phyloP scores from a whole-genome alignment of 1,140 invertebrate genomes.

The Pentalonia nigronervosa region DNA sequence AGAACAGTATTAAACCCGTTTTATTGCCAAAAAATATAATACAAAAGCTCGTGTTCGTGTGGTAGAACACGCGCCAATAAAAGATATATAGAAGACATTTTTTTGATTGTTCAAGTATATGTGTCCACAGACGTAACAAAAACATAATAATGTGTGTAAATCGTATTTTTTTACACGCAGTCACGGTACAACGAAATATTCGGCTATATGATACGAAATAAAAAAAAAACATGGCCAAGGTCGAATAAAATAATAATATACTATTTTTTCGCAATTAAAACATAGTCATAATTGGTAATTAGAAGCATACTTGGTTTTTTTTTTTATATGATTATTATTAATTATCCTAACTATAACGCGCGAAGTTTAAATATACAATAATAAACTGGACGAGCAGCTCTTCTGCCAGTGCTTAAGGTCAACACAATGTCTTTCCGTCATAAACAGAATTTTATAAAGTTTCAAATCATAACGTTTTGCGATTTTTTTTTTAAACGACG shows the following conservation, averaged over 20 bases:
- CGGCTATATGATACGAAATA: neutral
- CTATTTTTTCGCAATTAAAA: constrained; percentile 50
- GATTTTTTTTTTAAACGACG: neutral
- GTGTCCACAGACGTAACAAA: constrained; percentile 14
- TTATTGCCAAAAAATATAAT: constrained; percentile 58
- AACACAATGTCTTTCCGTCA: neutral
- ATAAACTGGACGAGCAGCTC: neutral
- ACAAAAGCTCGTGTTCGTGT: constrained; percentile 51
- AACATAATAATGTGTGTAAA: constrained; percentile 37
- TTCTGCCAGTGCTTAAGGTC: constrained; percentile 17
- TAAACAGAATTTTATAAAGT: constrained; percentile 1
- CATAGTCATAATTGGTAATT: constrained; percentile 30
- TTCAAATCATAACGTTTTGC: neutral
- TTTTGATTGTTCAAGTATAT: constrained; percentile 45
- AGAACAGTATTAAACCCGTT: constrained; percentile 53
- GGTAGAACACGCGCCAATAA: constrained; percentile 51
- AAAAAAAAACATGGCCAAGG: constrained; percentile 17
- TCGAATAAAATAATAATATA: constrained; percentile 18
- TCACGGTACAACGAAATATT: neutral
- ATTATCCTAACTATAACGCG: neutral
- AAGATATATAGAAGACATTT: constrained; percentile 48
- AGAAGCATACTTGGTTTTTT: constrained; percentile 1
- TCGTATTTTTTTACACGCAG: neutral
- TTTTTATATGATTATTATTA: neutral
- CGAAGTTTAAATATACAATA: neutral